A percentile compares a stretch with the other conserved stretches of the same genome.
These are phyloP conservation scores for Herminia tarsipennalis DNA, from an alignment of 2,888 invertebrate species.

Conservation along the genomic window DNA sequence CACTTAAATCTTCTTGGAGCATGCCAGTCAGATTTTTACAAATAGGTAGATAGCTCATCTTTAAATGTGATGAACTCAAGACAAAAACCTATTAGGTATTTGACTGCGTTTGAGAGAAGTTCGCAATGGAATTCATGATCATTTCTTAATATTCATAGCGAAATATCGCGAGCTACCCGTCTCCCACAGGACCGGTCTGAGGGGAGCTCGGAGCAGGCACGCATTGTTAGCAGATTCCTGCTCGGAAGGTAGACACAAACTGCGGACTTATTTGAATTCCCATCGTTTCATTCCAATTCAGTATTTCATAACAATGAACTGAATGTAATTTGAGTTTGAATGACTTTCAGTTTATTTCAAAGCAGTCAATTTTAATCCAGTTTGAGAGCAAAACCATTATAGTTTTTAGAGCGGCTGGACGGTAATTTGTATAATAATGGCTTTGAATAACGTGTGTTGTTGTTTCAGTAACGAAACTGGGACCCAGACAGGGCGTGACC, in stretches of 20 bases:
- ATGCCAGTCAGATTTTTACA: too few relatives aligned
- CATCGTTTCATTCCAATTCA: conserved; percentile 62
- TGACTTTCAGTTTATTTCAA: conserved; percentile 41
- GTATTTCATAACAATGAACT: conserved; percentile 66
- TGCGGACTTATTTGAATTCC: conserved; percentile 77
- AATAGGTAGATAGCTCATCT: too few relatives aligned
- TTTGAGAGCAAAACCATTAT: conserved; percentile 7
- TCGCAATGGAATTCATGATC: conserved; percentile 68
- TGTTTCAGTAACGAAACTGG: conserved; percentile 88
- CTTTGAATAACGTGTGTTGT: conserved; percentile 1
- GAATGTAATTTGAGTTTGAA: conserved; percentile 57
- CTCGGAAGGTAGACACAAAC: conserved; percentile 68
- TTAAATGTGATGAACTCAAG: conserved; percentile 14
- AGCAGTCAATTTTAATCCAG: conserved; percentile 21
- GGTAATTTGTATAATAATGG: conserved; percentile 1
- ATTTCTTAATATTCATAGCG: conserved; percentile 78
- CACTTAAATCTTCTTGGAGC: too few relatives aligned
- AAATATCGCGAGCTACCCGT: conserved; percentile 55
- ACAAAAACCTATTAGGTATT: conserved; percentile 58
- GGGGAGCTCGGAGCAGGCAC: conserved; percentile 44
- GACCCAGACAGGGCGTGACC: conserved; percentile 85
- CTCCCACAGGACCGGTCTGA: conserved; percentile 34
- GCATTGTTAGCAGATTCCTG: conserved; percentile 73
- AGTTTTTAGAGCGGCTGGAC: neutral
- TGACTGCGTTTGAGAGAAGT: conserved; percentile 52